Conservation (phyloP, 2,113 vertebrate species). For the Motacilla alba region DNA sequence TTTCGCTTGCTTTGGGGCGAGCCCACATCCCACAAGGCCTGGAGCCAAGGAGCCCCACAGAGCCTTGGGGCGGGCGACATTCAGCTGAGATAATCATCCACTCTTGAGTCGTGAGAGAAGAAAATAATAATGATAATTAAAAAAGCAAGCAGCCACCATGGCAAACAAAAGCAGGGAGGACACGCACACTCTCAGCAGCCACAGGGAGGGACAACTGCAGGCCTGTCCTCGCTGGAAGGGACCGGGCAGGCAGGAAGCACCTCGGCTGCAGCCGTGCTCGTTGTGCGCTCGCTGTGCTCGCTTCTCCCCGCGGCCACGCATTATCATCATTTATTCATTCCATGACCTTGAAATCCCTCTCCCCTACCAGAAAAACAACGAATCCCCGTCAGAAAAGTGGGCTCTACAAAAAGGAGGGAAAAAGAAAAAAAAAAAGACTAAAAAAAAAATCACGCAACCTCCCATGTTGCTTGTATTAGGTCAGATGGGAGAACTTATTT, state of each 20-base stretch:
- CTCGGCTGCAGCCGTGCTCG: rapidly evolving
- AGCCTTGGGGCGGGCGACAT: background rate
- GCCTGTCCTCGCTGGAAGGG: background rate
- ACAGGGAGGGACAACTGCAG: background rate
- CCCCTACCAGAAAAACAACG: slow-evolving; percentile 35
- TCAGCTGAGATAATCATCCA: background rate
- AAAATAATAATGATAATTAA: background rate
- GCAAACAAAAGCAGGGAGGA: background rate
- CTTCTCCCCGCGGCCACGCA: background rate
- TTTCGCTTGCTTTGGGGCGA: background rate
- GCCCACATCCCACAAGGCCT: rapidly evolving
- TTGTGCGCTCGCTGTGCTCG: rapidly evolving
- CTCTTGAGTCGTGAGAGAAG: background rate
- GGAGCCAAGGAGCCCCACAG: background rate
- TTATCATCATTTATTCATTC: slow-evolving; percentile 64
- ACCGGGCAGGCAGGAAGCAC: background rate
- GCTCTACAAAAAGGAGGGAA: background rate
- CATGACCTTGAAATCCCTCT: slow-evolving; percentile 68
- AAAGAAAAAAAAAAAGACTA: background rate
- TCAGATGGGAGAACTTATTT: slow-evolving; percentile 66
- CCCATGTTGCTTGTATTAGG: slow-evolving; percentile 52
- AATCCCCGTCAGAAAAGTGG: slow-evolving; percentile 14
- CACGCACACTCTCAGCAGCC: background rate
- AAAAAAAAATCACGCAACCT: background rate
- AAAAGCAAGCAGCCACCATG: background rate